Evolutionary conservation across 64 coral and sea anemone genomes (phyloP).

Genomic region (Stylophora pistillata): DNA sequence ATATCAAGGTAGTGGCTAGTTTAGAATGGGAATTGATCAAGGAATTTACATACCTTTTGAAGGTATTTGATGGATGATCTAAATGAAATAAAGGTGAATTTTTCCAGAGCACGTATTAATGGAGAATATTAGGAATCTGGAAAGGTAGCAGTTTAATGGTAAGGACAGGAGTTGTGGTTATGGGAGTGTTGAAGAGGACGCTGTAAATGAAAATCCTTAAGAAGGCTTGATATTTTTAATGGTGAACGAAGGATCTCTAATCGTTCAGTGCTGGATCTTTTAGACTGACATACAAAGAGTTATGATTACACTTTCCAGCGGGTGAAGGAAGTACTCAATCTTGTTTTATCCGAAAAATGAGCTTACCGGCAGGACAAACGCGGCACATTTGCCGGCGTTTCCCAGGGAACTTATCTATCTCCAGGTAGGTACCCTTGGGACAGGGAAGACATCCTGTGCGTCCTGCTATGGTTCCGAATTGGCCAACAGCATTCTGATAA

Average conservation of each 20-base stretch:
- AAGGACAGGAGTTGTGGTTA: too few species aligned
- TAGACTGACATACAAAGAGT: too few species aligned
- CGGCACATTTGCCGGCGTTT: constrained; percentile 50
- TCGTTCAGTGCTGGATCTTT: too few species aligned
- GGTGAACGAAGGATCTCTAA: too few species aligned
- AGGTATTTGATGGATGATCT: neutral
- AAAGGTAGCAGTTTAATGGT: too few species aligned
- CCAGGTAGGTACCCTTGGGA: constrained; percentile 72
- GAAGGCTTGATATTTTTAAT: too few species aligned
- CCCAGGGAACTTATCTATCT: constrained; percentile 56
- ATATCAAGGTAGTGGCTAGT: neutral
- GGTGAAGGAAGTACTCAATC: neutral
- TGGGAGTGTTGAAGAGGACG: too few species aligned
- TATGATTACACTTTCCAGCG: too few species aligned
- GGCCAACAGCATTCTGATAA: constrained; percentile 81
- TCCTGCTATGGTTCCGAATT: constrained; percentile 69
- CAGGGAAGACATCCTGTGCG: constrained; percentile 70
- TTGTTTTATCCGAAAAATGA: neutral
- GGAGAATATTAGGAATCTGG: too few species aligned
- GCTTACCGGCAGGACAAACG: constrained; percentile 81
- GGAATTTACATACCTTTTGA: neutral
- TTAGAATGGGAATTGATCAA: neutral
- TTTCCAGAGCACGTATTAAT: too few species aligned
- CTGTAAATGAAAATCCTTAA: too few species aligned
- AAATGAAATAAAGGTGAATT: too few species aligned